Evolutionary conservation across 2,888 invertebrate species (phyloP), one percentile per base, ranked within the genome.

Genomic region (Chalcis sispes): DNA sequence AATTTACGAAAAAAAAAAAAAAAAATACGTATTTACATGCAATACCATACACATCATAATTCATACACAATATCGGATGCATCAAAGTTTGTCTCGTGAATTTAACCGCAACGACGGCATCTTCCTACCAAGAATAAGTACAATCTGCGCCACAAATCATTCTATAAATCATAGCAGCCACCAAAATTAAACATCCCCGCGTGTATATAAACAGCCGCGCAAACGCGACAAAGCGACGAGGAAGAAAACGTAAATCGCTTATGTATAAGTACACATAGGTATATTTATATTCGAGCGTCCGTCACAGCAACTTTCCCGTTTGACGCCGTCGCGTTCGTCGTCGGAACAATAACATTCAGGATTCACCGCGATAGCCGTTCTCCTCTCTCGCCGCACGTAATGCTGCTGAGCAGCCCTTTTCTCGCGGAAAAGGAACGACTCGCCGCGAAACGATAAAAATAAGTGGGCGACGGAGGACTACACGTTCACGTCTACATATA

Each of bases 141-240:
- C 20, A 23, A 2, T 2, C 20, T 15, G 8, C 15, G 36, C 25
- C 48, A 70, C 59, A 59, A 59, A 59, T 48, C 69, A 59, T 59
- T 70, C 59, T 59, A 70, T 70, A 70, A 59, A 70, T 70, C 69
- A 70, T n/a, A 10, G 36, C n/a, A 25, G 13, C 20, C 1, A 15
- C n/a, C 69, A 13, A 70, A 48, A 70, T 59, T 48, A 36, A 59
- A 50, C 48, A 56, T 20, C n/a, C 62, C 29, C 52, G 50, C 50
- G 50, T 50, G 20, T 5, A 1, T 27, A 36, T 36, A 36, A 10
- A 36, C 10, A 36, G 4, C 5, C 10, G 10, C 36, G 36, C 36
- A 36, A 4, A 36, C n/a, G n/a, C n/a, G n/a, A n/a, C n/a, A n/a
- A n/a, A n/a, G n/a, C n/a, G n/a, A n/a, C n/a, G n/a, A n/a, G n/a